Evolutionary conservation across 1,140 invertebrate genomes (phyloP).

Genomic region (Philopotamus ludificatus): DNA sequence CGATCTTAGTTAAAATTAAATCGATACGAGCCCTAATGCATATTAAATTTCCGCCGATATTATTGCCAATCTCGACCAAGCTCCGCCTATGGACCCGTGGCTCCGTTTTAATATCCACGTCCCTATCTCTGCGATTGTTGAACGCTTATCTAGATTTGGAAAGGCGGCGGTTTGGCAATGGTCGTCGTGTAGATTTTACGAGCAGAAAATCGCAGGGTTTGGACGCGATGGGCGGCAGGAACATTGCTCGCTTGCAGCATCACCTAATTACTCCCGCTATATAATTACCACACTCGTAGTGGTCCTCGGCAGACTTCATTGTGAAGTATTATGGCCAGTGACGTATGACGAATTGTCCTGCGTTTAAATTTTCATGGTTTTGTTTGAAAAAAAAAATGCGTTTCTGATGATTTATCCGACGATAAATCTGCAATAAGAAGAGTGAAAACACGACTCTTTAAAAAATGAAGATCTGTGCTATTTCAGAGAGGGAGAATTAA

Average conservation of each 20-base stretch:
- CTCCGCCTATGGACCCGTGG: neutral
- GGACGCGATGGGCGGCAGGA: neutral
- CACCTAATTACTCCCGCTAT: neutral
- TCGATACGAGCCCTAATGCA: slow-evolving; percentile 6
- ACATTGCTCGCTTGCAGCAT: neutral
- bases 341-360: too few species aligned
- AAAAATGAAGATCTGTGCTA: too few species aligned
- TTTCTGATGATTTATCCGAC: too few species aligned
- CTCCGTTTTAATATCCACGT: slow-evolving; percentile 10
- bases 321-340: too few species aligned
- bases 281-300: neutral
- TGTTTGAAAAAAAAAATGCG: too few species aligned
- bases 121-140: neutral
- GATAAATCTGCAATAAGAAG: too few species aligned
- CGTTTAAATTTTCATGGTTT: too few species aligned
- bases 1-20: slow-evolving; percentile 30
- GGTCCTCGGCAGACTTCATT: too few species aligned
- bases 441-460: too few species aligned
- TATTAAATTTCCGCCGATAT: neutral
- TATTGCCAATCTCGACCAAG: too few species aligned
- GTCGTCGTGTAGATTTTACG: neutral
- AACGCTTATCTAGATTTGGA: neutral
- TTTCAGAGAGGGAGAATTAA: too few species aligned
- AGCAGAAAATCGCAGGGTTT: slow-evolving; percentile 5
- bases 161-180: neutral